Percentiles rank a stretch among this genome's conserved stretches.
Evolutionary conservation across 2,888 invertebrate species (phyloP).

Genomic region (Scaptomyza flava): DNA sequence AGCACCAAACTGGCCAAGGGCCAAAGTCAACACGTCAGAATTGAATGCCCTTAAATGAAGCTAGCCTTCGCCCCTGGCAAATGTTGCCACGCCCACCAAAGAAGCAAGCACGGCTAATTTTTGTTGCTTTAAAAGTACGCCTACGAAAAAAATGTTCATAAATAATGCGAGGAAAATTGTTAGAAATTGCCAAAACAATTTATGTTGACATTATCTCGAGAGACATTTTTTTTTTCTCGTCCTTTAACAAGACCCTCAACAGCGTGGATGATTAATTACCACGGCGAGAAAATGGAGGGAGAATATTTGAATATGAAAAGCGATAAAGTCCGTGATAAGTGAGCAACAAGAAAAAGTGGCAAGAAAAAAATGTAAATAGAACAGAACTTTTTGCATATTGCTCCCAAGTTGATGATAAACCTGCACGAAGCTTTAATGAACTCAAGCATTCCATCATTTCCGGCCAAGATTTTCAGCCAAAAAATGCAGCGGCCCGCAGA

Average conservation of each 20-base stretch:
- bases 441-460: conserved; percentile 67
- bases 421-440: conserved; percentile 61
- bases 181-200: conserved; percentile 84
- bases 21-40: conserved; percentile 70
- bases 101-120: conserved; percentile 53
- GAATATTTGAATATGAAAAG: conserved; percentile 74
- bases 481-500: conserved; percentile 1
- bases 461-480: conserved; percentile 29
- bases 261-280: conserved; percentile 71
- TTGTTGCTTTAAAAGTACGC: conserved; percentile 42
- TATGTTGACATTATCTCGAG: conserved; percentile 84
- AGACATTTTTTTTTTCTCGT: conserved; percentile 62
- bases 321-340: conserved; percentile 65
- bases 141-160: conserved; percentile 54
- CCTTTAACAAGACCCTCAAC: background rate
- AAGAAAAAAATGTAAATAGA: conserved; percentile 20
- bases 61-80: background rate
- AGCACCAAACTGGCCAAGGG: conserved; percentile 50
- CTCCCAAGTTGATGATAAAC: conserved; percentile 73
- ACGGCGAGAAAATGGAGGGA: background rate
- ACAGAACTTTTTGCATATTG: conserved; percentile 51
- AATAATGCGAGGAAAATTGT: conserved; percentile 82
- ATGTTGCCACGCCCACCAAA: conserved; percentile 39
- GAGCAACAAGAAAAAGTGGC: conserved; percentile 26
- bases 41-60: conserved; percentile 44